phyloP scores from a whole-genome alignment of 2,888 invertebrate species.

The Eledone cirrhosa region DNA sequence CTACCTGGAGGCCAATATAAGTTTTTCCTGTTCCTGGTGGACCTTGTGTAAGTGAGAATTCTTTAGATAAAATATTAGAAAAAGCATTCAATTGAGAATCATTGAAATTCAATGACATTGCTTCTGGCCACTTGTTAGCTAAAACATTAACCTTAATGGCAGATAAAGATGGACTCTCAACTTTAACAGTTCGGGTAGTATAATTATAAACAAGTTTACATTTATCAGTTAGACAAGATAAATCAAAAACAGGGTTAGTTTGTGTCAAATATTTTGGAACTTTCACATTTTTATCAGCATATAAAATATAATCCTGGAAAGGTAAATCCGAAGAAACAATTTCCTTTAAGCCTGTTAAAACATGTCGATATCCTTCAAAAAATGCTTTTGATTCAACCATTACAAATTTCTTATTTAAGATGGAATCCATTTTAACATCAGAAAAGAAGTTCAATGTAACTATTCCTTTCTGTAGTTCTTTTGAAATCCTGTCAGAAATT shows the following conservation, averaged over 20 bases:
- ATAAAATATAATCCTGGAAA: slow-evolving; percentile 45
- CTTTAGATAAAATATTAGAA: slow-evolving; percentile 56
- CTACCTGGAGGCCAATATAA: slow-evolving; percentile 80
- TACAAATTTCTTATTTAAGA: slow-evolving; percentile 51
- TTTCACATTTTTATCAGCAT: slow-evolving; percentile 40
- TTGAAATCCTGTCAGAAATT: slow-evolving; percentile 60
- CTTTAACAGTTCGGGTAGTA: slow-evolving; percentile 19
- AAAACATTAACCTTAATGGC: slow-evolving; percentile 22
- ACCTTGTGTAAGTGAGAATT: slow-evolving; percentile 68
- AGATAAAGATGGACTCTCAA: slow-evolving; percentile 28
- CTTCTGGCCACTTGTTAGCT: slow-evolving; percentile 50
- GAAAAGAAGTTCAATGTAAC: slow-evolving; percentile 51
- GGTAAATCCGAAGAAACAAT: slow-evolving; percentile 64
- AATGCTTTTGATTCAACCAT: slow-evolving; percentile 83
- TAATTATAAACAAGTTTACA: slow-evolving; percentile 36
- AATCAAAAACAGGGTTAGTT: slow-evolving; percentile 35
- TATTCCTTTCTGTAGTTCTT: slow-evolving; percentile 46
- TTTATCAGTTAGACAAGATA: slow-evolving; percentile 47
- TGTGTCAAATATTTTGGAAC: slow-evolving; percentile 45
- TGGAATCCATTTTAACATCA: slow-evolving; percentile 27
- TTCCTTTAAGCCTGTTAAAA: slow-evolving; percentile 76
- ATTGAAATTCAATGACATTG: slow-evolving; percentile 51
- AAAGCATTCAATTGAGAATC: slow-evolving; percentile 59
- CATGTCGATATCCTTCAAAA: slow-evolving; percentile 83
- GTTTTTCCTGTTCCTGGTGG: slow-evolving; percentile 91